Conservation (phyloP, 2,113 vertebrate genomes). For the Chunga burmeisteri region DNA sequence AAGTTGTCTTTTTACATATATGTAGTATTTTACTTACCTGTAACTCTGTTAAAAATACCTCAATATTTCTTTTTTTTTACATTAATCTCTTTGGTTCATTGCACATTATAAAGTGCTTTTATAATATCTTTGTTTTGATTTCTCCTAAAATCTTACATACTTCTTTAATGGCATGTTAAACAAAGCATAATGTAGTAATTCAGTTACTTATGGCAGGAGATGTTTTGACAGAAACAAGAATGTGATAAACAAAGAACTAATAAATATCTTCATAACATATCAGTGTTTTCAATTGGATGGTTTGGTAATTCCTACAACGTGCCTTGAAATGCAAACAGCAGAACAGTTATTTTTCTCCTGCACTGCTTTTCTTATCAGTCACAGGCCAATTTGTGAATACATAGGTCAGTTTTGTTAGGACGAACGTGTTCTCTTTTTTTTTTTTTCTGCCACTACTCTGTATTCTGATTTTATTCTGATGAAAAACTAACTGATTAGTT, state of each 20-base stretch:
- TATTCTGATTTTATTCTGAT: background rate
- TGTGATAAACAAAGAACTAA: background rate
- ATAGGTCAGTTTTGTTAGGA: background rate
- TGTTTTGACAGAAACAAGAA: background rate
- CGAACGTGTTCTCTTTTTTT: background rate
- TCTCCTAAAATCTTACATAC: background rate
- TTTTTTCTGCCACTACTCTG: background rate
- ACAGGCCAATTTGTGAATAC: background rate
- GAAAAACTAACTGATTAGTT: background rate
- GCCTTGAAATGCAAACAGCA: background rate
- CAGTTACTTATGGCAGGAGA: background rate
- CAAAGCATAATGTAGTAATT: background rate
- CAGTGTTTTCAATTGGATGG: background rate
- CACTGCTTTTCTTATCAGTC: background rate
- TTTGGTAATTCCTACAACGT: background rate
- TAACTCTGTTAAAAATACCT: background rate
- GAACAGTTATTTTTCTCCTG: background rate
- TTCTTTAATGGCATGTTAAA: background rate
- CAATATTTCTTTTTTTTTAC: background rate
- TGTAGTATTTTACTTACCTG: background rate
- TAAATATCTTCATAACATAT: background rate
- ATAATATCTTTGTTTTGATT: background rate
- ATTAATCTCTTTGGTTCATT: background rate
- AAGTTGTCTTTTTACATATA: background rate
- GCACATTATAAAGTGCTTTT: background rate